phyloP scores from a whole-genome alignment of 1,140 invertebrate genomes.

The Drosophila hydei region DNA sequence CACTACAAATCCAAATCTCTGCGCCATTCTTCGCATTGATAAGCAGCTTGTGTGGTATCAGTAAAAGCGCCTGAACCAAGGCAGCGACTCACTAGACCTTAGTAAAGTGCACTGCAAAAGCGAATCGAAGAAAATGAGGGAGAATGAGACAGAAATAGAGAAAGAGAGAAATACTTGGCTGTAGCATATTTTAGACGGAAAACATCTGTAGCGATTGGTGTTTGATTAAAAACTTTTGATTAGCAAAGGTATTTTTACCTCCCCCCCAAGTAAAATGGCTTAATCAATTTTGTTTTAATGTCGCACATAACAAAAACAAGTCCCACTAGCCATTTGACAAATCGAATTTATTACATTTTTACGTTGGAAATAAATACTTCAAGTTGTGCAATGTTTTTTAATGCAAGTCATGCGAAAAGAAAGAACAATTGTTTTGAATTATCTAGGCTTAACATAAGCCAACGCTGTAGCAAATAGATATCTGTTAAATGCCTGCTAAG shows the following conservation, averaged over 20 bases:
- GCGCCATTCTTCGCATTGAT: slow-evolving; percentile 34
- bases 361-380: too few relatives aligned
- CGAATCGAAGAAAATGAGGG: background rate
- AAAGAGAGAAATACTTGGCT: background rate
- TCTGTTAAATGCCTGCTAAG: background rate
- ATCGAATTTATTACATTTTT: too few relatives aligned
- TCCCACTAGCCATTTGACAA: too few relatives aligned
- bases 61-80: slow-evolving; percentile 10
- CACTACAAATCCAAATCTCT: slow-evolving; percentile 41
- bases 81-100: background rate
- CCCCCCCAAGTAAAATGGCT: too few relatives aligned
- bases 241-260: slow-evolving; percentile 2
- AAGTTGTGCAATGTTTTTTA: too few relatives aligned
- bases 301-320: too few relatives aligned
- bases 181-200: background rate
- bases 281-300: too few relatives aligned
- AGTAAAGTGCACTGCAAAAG: slow-evolving; percentile 2
- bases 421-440: too few relatives aligned
- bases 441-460: too few relatives aligned
- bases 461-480: too few relatives aligned
- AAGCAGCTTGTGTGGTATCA: slow-evolving; percentile 40
- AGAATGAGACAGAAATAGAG: background rate
- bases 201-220: slow-evolving; percentile 31
- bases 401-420: too few relatives aligned
- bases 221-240: slow-evolving; percentile 39